phyloP scores from a whole-genome alignment of 2,888 invertebrate genomes.

The Xanthia icteritia region DNA sequence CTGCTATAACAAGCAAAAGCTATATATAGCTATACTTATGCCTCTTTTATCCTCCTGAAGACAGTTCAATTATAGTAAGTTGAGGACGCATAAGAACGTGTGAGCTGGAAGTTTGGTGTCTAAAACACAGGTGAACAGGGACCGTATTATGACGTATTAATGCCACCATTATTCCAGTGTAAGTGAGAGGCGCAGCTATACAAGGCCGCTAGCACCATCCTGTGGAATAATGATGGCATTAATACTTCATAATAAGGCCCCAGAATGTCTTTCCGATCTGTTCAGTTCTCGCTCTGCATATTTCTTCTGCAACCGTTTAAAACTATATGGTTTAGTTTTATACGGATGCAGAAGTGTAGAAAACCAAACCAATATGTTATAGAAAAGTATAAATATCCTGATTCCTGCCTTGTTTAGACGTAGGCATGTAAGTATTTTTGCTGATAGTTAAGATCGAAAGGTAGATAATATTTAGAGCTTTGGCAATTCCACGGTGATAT shows the following conservation, averaged over 20 bases:
- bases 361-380: neutral
- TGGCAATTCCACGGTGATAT: slow-evolving; percentile 46
- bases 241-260: too few relatives aligned
- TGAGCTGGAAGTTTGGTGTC: neutral
- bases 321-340: neutral
- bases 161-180: too few relatives aligned
- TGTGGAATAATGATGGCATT: too few relatives aligned
- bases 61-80: neutral
- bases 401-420: neutral
- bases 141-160: too few relatives aligned
- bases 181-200: too few relatives aligned
- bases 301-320: neutral
- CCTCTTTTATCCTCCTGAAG: neutral
- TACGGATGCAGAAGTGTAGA: too few relatives aligned
- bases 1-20: too few relatives aligned
- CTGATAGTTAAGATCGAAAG: neutral
- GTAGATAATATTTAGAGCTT: slow-evolving; percentile 22
- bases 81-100: neutral
- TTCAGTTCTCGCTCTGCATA: neutral
- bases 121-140: neutral
- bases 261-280: neutral
- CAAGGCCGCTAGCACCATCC: too few relatives aligned
- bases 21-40: too few relatives aligned
- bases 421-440: neutral
- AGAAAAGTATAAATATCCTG: too few relatives aligned